Evolutionary conservation across 2,113 vertebrate species (phyloP), one percentile per base, ranked within the genome.

Genomic region (Hippocampus guttulatus): DNA sequence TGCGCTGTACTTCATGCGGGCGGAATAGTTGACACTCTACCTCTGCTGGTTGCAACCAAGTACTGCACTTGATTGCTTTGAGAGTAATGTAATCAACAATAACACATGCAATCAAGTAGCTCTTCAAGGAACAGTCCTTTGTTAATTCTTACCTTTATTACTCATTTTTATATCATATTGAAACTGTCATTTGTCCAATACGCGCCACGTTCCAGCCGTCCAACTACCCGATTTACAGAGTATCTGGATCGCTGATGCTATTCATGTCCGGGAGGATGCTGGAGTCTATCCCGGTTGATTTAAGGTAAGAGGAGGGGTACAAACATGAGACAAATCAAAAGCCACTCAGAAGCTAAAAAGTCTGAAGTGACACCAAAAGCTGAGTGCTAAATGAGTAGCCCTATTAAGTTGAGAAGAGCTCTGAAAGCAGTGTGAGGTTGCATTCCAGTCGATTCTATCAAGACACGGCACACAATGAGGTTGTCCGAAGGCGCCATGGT

Each of bases 371-470:
- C 1, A n/a, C 18, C 2, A 64, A 64, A 64, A 21, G 33, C 62
- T 23, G 62, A 33, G 27, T 61, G 7, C 58, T 41, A 43, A 43
- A 41, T 64, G 23, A n/a, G 9, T 23, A 64, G 38, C 40, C 14
- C 21, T n/a, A 43, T 41, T 64, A 41, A 23, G 20, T 64, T 23
- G 1, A 18, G 23, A 47, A 25, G 5, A 25, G n/a, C 8, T 11
- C 63, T 8, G 45, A 77, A 70, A 67, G 72, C 14, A 49, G 33
- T 38, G 55, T 3, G 57, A 11, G 74, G 79, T 52, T 73, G 62
- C 74, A 71, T 75, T 57, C 67, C 69, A 67, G 25, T 67, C 74
- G 71, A 6, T 85, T 87, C 41, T 62, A 52, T 71, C 67, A 80
- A 78, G 66, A 67, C 71, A 76, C 68, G 63, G 11, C 57, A 54